A percentile compares a stretch with the other conserved stretches of the same genome.
Conservation (phyloP, 2,888 invertebrate species). For the Pseudococcus longispinus region DNA sequence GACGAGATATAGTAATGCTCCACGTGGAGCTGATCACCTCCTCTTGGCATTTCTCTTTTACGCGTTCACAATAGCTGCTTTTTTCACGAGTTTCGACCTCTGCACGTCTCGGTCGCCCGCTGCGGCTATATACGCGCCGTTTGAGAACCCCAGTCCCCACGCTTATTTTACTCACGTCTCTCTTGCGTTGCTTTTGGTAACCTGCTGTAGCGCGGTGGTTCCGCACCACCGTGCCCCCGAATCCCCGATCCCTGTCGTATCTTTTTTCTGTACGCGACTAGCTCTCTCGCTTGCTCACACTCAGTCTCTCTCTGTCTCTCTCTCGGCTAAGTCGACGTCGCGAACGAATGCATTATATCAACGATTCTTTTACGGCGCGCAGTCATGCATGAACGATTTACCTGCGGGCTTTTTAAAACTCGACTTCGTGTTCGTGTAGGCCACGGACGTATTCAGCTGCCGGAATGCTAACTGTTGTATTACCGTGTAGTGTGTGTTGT, state of each 20-base stretch:
- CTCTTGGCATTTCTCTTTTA: constrained; percentile 52
- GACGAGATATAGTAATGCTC: constrained; percentile 43
- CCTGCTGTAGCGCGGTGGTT: constrained; percentile 28
- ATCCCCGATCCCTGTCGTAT: not conserved
- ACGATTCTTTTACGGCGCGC: constrained; percentile 54
- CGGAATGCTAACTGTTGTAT: constrained; percentile 52
- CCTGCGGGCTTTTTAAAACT: constrained; percentile 51
- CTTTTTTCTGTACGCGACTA: not conserved
- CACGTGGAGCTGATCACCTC: constrained; percentile 47
- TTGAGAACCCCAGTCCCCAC: constrained; percentile 47
- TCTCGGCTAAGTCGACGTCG: constrained; percentile 31
- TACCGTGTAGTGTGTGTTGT: not conserved
- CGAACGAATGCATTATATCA: constrained; percentile 55
- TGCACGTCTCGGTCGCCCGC: constrained; percentile 34
- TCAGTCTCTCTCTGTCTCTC: not conserved
- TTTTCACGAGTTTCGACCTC: constrained; percentile 53
- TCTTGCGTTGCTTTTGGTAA: constrained; percentile 24
- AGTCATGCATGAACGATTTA: constrained; percentile 56
- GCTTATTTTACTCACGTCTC: constrained; percentile 53
- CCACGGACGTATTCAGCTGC: constrained; percentile 53
- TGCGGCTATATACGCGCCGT: constrained; percentile 16
- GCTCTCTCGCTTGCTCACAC: not conserved
- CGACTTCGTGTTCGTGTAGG: constrained; percentile 52
- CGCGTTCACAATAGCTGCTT: constrained; percentile 54
- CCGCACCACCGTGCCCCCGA: not conserved